Conservation (phyloP, 1,140 invertebrate species). For the Bombus affinis region DNA sequence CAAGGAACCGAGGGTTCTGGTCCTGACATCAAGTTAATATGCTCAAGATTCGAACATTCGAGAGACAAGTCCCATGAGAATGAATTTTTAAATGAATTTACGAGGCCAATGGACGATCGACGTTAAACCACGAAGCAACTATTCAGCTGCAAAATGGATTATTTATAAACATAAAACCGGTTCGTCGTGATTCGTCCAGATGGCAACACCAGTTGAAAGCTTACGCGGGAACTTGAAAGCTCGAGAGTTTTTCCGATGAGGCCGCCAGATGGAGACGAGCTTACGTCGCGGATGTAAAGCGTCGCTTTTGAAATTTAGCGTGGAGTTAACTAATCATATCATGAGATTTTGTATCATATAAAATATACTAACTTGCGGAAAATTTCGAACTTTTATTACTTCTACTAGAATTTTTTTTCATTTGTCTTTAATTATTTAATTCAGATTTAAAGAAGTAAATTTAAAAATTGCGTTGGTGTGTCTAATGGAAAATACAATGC, state of each 20-base stretch:
- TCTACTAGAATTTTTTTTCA: not conserved
- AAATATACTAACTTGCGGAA: no score
- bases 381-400: not conserved
- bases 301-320: not conserved
- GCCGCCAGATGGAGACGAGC: conserved; percentile 64
- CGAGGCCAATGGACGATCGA: conserved; percentile 4
- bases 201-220: conserved; percentile 59
- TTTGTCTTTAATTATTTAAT: no score
- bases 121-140: not conserved
- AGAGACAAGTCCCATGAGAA: not conserved
- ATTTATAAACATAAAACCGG: conserved; percentile 46
- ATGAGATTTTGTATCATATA: not conserved
- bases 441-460: no score
- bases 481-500: no score
- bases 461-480: no score
- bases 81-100: not conserved
- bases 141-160: conserved; percentile 31
- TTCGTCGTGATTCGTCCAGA: conserved; percentile 37
- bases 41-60: not conserved
- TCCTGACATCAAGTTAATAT: not conserved
- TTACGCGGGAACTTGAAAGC: conserved; percentile 50
- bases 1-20: not conserved
- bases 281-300: conserved; percentile 25
- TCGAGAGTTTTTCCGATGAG: conserved; percentile 48
- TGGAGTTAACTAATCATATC: no score